These are phyloP conservation scores for Nyleta sp. DNA, from an alignment of 2,888 invertebrate genomes.

Conservation along the genomic window DNA sequence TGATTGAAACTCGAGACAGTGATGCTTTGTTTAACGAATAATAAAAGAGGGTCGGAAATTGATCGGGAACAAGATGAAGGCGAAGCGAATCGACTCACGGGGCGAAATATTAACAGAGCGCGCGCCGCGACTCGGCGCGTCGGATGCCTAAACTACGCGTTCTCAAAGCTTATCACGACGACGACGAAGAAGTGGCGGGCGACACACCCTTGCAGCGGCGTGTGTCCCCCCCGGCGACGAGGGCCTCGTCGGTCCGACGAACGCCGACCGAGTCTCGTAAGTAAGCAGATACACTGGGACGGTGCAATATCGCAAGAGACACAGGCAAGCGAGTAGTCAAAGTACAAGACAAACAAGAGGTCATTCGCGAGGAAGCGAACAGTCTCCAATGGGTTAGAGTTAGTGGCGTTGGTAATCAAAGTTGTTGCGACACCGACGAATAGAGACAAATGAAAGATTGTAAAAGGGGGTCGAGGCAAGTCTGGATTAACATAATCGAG, in stretches of 20 bases:
- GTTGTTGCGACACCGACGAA: too few relatives aligned
- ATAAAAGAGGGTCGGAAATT: constrained; percentile 46
- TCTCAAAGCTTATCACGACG: constrained; percentile 29
- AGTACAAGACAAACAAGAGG: constrained; percentile 33
- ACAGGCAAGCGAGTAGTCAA: constrained; percentile 55
- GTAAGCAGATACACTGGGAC: constrained; percentile 37
- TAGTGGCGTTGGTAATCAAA: too few relatives aligned
- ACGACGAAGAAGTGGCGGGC: constrained; percentile 27
- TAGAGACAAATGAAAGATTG: constrained; percentile 35
- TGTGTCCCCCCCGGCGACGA: too few relatives aligned
- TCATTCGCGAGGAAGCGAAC: constrained; percentile 48
- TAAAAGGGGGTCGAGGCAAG: constrained; percentile 17
- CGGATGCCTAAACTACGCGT: constrained; percentile 43
- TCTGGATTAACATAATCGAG: constrained; percentile 44
- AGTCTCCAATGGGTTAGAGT: constrained; percentile 1
- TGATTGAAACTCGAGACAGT: constrained; percentile 64
- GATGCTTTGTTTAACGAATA: constrained; percentile 36
- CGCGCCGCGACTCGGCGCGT: not conserved
- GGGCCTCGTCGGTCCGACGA: constrained; percentile 2
- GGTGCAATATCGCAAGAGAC: constrained; percentile 46
- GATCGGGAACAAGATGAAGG: constrained; percentile 64
- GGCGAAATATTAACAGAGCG: constrained; percentile 53
- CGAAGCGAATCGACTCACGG: constrained; percentile 76
- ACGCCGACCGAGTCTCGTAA: too few relatives aligned
- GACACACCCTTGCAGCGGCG: too few relatives aligned